Evolutionary conservation across 2,888 invertebrate genomes (phyloP), one percentile per base, ranked within the genome.

Genomic region (Noctuana brunneofusca): DNA sequence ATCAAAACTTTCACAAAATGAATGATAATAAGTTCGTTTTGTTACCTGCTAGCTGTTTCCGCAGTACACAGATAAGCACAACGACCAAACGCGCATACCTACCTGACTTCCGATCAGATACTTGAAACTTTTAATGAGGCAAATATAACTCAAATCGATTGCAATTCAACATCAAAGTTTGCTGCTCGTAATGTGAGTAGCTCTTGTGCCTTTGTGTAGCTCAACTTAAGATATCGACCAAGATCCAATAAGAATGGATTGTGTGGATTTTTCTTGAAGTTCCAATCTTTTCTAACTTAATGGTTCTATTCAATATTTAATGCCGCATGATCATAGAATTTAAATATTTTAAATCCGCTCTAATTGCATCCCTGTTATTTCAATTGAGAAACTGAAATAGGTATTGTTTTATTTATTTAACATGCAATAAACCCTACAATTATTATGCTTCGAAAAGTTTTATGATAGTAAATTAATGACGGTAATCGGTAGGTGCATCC

Each of bases 1-100:
- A 84, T 86, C 69, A 65, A 69, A 86, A 87, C 76, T 86, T 86
- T 75, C 70, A 69, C 73, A 75, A 75, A 81, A 84, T 79, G 76
- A 81, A 81, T 81, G 82, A 84, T 83, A 86, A 84, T 78, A 84
- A 86, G 78, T 83, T 82, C 71, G 75, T 78, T 74, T 72, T 75
- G 66, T 67, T 69, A 66, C 68, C 68, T 67, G 67, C 64, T 67
- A 68, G 65, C 66, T 57, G 63, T 53, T 63, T 35, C 50, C 38
- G 48, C 14, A 30, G 24, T 48, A 38, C 48, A 63, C 52, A 49
- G 66, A 66, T 66, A 66, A 62, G 56, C 57, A 63, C 35, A 53
- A 63, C 59, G 54, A 43, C 38, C 54, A 58, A 52, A 54, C 43
- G 56, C 48, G 63, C 54, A 64, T 65, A 55, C 64, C 58, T 58